A percentile compares a stretch with the other conserved stretches of the same genome.
These are phyloP conservation scores for Silurus aristotelis DNA, from an alignment of 2,797 vertebrate genomes.

Conservation along the genomic window DNA sequence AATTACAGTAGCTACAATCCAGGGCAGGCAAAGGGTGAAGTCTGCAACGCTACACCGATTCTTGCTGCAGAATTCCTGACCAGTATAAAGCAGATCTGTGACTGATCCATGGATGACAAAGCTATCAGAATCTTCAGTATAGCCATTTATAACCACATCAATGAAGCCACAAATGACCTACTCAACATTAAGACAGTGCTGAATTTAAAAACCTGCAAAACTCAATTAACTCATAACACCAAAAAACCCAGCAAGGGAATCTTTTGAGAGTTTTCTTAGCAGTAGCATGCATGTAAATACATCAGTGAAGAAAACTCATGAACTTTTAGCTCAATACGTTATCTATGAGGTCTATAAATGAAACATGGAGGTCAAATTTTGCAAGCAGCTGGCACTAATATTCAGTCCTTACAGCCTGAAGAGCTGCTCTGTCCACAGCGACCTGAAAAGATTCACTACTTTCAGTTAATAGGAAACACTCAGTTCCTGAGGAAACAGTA, in stretches of 20 bases:
- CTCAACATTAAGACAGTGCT: neutral
- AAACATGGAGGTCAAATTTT: conserved; percentile 23
- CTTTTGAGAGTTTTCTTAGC: neutral
- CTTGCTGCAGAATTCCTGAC: neutral
- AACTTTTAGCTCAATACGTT: neutral
- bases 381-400: neutral
- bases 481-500: neutral
- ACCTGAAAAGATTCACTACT: neutral
- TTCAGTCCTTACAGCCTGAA: neutral
- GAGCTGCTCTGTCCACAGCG: neutral
- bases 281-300: neutral
- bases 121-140: neutral
- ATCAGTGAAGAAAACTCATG: neutral
- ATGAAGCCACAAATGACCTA: neutral
- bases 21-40: neutral
- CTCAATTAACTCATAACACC: neutral
- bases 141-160: neutral
- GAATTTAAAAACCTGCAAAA: neutral
- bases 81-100: neutral
- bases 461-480: neutral
- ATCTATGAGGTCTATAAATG: conserved; percentile 16
- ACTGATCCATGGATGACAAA: neutral
- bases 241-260: neutral
- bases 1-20: neutral
- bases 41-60: neutral